Evolutionary conservation across 2,797 vertebrate species (phyloP).

Genomic region (Lutjanus campechanus): DNA sequence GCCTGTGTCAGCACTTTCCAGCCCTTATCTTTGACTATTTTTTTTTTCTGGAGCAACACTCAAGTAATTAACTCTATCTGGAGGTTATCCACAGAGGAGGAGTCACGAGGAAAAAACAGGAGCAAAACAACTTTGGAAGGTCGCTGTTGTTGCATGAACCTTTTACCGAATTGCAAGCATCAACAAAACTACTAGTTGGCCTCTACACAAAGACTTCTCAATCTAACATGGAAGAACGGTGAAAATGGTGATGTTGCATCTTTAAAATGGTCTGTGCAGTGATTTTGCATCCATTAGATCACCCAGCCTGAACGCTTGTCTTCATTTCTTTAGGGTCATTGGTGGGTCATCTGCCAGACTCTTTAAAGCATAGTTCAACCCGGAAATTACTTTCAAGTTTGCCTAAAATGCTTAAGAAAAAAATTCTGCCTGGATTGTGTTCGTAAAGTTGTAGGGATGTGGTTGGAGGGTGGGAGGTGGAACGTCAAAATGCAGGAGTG

Average conservation of each 20-base stretch:
- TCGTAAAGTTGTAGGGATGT: no score
- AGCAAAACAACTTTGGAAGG: constrained; percentile 24
- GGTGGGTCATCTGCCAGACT: not conserved
- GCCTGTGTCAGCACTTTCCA: constrained; percentile 69
- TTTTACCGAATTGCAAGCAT: constrained; percentile 1
- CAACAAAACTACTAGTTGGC: constrained; percentile 1
- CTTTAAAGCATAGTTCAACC: not conserved
- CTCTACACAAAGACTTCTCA: not conserved
- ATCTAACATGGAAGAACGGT: not conserved
- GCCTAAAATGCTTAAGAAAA: no score
- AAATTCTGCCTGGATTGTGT: no score
- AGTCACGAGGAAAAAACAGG: constrained; percentile 17
- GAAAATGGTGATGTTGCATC: not conserved
- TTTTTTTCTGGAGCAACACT: constrained; percentile 55
- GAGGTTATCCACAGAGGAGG: constrained; percentile 50
- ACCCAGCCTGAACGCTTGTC: not conserved
- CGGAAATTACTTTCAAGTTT: not conserved
- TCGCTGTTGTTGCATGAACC: not conserved
- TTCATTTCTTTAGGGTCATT: constrained; percentile 12
- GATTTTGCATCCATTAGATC: constrained; percentile 14
- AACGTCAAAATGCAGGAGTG: no score
- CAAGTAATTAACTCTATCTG: constrained; percentile 63
- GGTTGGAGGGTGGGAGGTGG: no score
- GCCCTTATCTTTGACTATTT: constrained; percentile 55
- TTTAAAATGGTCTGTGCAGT: not conserved